Conservation (phyloP, 2,797 vertebrate genomes). For the Selene dorsalis region DNA sequence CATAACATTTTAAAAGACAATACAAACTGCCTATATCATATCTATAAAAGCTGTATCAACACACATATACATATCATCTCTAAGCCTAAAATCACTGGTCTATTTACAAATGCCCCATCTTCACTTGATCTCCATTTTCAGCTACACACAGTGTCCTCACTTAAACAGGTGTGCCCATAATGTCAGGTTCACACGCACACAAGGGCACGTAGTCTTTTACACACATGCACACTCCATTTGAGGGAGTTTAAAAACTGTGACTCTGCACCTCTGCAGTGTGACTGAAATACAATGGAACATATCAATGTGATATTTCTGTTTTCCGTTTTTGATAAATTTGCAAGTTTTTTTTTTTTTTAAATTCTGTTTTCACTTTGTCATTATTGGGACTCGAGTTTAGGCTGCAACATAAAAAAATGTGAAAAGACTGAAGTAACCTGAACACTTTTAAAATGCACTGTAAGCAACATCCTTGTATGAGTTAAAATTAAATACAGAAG, state of each 20-base stretch:
- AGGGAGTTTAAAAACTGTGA: conserved; percentile 55
- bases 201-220: conserved; percentile 2
- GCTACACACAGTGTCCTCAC: conserved; percentile 32
- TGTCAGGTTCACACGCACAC: conserved; percentile 2
- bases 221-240: conserved; percentile 5
- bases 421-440: no score
- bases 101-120: conserved; percentile 73
- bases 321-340: not conserved
- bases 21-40: conserved; percentile 64
- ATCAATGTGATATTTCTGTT: not conserved
- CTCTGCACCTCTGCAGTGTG: conserved; percentile 53
- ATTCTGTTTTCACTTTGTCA: not conserved
- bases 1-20: conserved; percentile 79
- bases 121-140: conserved; percentile 40
- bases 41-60: conserved; percentile 81
- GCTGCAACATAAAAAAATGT: not conserved
- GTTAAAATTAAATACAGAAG: conserved; percentile 23
- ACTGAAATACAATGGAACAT: conserved; percentile 14
- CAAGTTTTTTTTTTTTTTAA: no score
- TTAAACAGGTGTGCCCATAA: conserved; percentile 6
- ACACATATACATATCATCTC: conserved; percentile 82
- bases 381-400: not conserved
- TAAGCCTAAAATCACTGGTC: conserved; percentile 67
- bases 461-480: conserved; percentile 18
- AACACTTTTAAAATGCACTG: no score